Evolutionary conservation across 2,113 vertebrate species (phyloP).

Genomic region (mouse (Mus musculus)): GRCm39 chr4:55688001-55688500

Average conservation of each 20-base stretch:
- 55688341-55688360: neutral
- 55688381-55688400: neutral
- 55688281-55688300: neutral
- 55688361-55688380: neutral
- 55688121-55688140: neutral
- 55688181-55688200: neutral
- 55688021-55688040: neutral
- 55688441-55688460: neutral
- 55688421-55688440: neutral
- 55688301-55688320: neutral
- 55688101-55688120: neutral
- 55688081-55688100: neutral
- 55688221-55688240: neutral
- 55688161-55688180: neutral
- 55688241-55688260: neutral
- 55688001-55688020: neutral
- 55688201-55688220: neutral
- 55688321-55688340: neutral
- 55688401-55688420: neutral
- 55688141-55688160: neutral
- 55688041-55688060: neutral
- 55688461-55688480: too few relatives aligned
- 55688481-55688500: too few relatives aligned
- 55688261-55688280: neutral
- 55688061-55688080: neutral